These are phyloP conservation scores for Drosophila paracracens DNA, from an alignment of 2,888 invertebrate species.

Conservation along the genomic window DNA sequence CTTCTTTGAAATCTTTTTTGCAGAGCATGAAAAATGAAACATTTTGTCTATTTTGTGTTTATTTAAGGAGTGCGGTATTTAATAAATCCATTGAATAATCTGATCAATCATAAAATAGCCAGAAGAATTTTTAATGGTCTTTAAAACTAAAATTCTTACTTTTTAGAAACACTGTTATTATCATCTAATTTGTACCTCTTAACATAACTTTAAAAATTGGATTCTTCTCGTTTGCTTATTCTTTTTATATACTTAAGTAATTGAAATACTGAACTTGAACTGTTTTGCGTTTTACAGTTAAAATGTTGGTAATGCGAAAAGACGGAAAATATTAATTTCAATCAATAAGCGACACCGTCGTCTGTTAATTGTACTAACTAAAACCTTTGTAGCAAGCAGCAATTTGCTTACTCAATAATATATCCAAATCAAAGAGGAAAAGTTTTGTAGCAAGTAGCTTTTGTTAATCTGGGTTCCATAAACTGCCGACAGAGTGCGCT, in stretches of 20 bases:
- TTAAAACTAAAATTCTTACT: neutral
- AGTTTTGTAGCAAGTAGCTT: constrained; percentile 2
- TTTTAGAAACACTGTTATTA: neutral
- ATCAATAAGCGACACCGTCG: constrained; percentile 1
- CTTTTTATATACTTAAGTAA: neutral
- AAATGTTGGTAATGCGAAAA: neutral
- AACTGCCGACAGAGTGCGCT: constrained; percentile 12
- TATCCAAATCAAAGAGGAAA: neutral
- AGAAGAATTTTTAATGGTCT: neutral
- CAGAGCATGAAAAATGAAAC: neutral
- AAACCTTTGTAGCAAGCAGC: neutral
- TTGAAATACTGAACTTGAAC: neutral
- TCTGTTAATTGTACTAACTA: neutral
- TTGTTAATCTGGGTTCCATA: neutral
- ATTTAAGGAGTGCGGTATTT: neutral
- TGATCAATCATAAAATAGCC: neutral
- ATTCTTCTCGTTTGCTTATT: neutral
- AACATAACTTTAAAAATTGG: neutral
- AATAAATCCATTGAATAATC: neutral
- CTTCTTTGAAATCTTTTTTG: neutral
- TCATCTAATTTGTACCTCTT: neutral
- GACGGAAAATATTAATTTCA: neutral
- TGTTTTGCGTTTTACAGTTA: neutral
- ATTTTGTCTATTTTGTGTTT: neutral
- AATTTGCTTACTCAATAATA: neutral